Evolutionary conservation across 2,113 vertebrate genomes (phyloP).

Genomic region (sheep (Ovis aries)): DNA sequence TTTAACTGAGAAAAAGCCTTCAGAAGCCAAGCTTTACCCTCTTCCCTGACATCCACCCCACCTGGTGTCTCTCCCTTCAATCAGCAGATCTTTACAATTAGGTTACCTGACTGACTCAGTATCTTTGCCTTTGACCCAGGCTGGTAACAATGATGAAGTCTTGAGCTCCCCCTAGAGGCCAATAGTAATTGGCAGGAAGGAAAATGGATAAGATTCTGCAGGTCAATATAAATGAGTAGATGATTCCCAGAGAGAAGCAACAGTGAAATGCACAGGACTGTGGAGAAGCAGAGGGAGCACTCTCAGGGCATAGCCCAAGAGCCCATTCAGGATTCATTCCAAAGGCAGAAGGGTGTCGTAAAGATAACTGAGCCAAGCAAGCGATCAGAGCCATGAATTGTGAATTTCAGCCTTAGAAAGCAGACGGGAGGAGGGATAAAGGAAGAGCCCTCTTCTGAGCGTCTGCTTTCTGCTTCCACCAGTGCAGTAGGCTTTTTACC

Average conservation of each 20-base stretch:
- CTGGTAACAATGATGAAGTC: constrained; percentile 45
- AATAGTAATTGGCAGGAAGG: neutral
- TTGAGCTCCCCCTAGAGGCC: constrained; percentile 67
- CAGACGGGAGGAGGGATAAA: neutral
- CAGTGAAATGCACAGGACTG: neutral
- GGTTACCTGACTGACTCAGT: neutral
- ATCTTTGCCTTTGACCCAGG: neutral
- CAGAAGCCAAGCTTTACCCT: neutral
- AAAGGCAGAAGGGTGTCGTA: neutral
- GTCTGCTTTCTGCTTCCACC: neutral
- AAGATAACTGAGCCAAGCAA: neutral
- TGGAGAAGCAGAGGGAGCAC: rapidly evolving
- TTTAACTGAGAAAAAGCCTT: neutral
- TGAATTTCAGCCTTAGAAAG: neutral
- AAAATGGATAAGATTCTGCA: neutral
- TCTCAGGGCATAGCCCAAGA: neutral
- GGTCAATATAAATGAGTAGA: neutral
- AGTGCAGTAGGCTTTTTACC: neutral
- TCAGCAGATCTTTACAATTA: neutral
- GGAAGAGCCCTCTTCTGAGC: neutral
- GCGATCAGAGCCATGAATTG: neutral
- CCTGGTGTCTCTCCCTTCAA: neutral
- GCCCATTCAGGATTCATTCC: neutral
- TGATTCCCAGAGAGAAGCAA: neutral
- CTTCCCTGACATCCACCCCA: neutral